A percentile compares a stretch with the other conserved stretches of the same genome.
These are phyloP conservation scores for Elephantulus edwardii DNA, from an alignment of 2,113 vertebrate genomes.

Conservation along the genomic window DNA sequence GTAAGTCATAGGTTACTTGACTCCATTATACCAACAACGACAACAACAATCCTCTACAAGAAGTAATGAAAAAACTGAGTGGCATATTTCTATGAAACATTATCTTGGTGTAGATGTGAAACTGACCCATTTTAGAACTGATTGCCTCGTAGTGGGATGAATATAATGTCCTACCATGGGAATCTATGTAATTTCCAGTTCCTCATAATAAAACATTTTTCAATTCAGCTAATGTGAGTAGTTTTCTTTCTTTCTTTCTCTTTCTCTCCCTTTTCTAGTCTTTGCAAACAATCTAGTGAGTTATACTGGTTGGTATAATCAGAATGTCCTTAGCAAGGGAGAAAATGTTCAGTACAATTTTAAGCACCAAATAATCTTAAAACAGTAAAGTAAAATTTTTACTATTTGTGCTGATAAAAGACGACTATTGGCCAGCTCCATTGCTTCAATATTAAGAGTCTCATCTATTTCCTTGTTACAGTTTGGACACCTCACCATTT, in stretches of 20 bases:
- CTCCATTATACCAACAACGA: too few relatives aligned
- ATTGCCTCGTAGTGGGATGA: not conserved
- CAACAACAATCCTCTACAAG: not conserved
- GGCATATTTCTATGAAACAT: not conserved
- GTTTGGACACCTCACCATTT: conserved; percentile 58
- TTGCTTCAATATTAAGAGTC: conserved; percentile 53
- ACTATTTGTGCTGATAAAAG: conserved; percentile 73
- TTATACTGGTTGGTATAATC: not conserved
- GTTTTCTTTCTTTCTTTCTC: not conserved
- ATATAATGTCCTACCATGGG: not conserved
- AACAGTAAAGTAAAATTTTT: not conserved
- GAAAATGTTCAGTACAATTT: not conserved
- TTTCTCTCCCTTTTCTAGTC: not conserved
- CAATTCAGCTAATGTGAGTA: not conserved
- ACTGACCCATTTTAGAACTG: not conserved
- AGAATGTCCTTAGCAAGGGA: not conserved
- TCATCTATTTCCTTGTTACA: conserved; percentile 72
- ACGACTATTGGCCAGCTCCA: conserved; percentile 64
- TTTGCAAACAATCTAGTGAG: not conserved
- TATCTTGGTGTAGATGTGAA: not conserved
- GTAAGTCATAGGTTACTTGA: too few relatives aligned
- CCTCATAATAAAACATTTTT: conserved; percentile 14
- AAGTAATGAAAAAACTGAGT: not conserved
- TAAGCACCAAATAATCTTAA: not conserved
- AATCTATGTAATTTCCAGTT: not conserved